Percentiles rank a stretch among this genome's conserved stretches.
These are phyloP conservation scores for Platyscapa corneri DNA, from an alignment of 1,140 invertebrate species.

Conservation along the genomic window DNA sequence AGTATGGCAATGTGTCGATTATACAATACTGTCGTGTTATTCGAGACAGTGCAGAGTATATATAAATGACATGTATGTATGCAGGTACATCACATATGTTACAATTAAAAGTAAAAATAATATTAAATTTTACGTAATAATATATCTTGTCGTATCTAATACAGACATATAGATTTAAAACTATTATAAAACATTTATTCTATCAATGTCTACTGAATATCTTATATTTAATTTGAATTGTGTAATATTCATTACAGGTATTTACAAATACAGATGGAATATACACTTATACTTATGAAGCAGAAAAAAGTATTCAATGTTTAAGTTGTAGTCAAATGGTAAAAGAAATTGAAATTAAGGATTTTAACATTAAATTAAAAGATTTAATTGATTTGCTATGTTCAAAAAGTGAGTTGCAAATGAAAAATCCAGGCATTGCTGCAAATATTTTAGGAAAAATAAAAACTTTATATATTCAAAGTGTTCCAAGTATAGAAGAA, in stretches of 20 bases:
- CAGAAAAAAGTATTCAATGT: slow-evolving; percentile 90
- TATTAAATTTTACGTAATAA: too few species aligned
- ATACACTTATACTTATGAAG: slow-evolving; percentile 96
- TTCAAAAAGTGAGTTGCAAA: slow-evolving; percentile 85
- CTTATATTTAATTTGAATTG: background rate
- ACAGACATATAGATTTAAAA: too few species aligned
- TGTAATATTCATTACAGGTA: slow-evolving; percentile 69
- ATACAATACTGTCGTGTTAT: too few species aligned
- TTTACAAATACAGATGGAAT: slow-evolving; percentile 97
- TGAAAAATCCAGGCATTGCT: slow-evolving; percentile 90
- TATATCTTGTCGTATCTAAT: too few species aligned
- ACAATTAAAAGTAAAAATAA: too few species aligned
- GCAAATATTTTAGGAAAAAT: slow-evolving; percentile 87
- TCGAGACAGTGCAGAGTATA: too few species aligned
- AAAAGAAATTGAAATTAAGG: slow-evolving; percentile 81
- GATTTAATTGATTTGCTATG: slow-evolving; percentile 88
- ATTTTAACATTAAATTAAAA: slow-evolving; percentile 84
- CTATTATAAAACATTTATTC: too few species aligned
- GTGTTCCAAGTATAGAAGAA: slow-evolving; percentile 91
- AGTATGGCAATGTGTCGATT: too few species aligned
- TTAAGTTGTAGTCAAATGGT: slow-evolving; percentile 89
- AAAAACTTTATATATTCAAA: slow-evolving; percentile 94
- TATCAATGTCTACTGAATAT: too few species aligned
- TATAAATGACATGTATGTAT: too few species aligned
- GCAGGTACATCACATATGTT: too few species aligned